Percentiles rank a stretch among this genome's conserved stretches.
phyloP scores from a whole-genome alignment of 2,888 invertebrate genomes.

The Ochropleura plecta region DNA sequence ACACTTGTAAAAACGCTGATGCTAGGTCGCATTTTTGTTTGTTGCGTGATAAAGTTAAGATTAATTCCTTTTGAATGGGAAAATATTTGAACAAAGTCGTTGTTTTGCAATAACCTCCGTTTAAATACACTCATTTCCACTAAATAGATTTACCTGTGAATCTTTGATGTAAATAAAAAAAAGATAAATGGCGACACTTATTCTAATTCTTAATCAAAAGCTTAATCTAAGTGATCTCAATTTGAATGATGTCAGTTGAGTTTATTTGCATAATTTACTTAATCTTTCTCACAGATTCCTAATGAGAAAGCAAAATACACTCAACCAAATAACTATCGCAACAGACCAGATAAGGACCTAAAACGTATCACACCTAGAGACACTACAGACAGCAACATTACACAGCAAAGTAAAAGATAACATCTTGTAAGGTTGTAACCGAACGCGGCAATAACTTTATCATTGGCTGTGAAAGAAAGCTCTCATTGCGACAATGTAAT shows the following conservation, averaged over 20 bases:
- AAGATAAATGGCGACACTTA: neutral
- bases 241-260: too few relatives aligned
- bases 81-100: neutral
- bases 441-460: slow-evolving; percentile 46
- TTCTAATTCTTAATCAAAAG: neutral
- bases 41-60: neutral
- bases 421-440: slow-evolving; percentile 21
- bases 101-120: neutral
- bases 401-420: slow-evolving; percentile 40
- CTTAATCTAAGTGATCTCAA: neutral
- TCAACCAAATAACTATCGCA: slow-evolving; percentile 15
- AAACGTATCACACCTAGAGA: slow-evolving; percentile 20
- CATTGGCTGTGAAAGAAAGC: slow-evolving; percentile 33
- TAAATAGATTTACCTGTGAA: neutral
- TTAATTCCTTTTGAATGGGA: neutral
- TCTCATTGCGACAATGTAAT: slow-evolving; percentile 56
- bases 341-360: slow-evolving; percentile 33
- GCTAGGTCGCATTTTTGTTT: neutral
- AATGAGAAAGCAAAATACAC: slow-evolving; percentile 7
- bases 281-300: neutral
- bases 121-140: neutral
- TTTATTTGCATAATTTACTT: neutral
- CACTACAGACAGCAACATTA: slow-evolving; percentile 28
- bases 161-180: neutral
- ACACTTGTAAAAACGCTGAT: neutral